These are phyloP conservation scores for Coenonympha arcania DNA, from an alignment of 2,888 invertebrate species.

Conservation along the genomic window DNA sequence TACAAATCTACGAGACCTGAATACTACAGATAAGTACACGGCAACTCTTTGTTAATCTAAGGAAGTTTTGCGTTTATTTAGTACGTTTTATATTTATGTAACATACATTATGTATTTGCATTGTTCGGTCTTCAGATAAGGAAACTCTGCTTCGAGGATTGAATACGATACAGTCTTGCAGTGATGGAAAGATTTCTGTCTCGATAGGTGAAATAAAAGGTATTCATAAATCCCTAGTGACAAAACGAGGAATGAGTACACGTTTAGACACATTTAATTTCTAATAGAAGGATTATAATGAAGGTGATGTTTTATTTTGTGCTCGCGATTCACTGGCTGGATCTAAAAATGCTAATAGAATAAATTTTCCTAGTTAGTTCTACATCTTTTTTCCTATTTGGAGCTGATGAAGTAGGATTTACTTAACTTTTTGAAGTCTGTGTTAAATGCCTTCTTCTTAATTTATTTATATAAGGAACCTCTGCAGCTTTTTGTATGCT, in stretches of 20 bases:
- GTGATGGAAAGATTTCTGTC: conserved; percentile 11
- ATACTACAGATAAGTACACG: conserved; percentile 41
- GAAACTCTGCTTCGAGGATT: conserved; percentile 10
- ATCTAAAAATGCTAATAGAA: no score
- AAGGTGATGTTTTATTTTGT: no score
- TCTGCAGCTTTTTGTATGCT: no score
- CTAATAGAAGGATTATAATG: neutral
- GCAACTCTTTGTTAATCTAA: conserved; percentile 25
- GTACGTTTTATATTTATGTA: conserved; percentile 20
- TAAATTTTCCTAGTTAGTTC: no score
- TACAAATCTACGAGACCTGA: conserved; percentile 45
- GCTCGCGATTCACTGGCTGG: no score
- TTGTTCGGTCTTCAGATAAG: conserved; percentile 15
- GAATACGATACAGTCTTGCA: conserved; percentile 10
- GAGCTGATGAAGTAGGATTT: no score
- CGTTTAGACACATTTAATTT: neutral
- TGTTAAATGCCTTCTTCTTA: no score
- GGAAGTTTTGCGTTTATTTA: conserved; percentile 19
- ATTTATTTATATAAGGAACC: no score
- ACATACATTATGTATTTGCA: conserved; percentile 20
- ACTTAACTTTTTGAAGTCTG: no score
- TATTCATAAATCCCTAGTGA: neutral
- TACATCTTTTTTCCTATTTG: no score
- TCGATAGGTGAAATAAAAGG: neutral
- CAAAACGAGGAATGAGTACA: neutral